Evolutionary conservation across 2,888 invertebrate species (phyloP), one percentile per base, ranked within the genome.

Genomic region (Agrenia bidenticulata): DNA sequence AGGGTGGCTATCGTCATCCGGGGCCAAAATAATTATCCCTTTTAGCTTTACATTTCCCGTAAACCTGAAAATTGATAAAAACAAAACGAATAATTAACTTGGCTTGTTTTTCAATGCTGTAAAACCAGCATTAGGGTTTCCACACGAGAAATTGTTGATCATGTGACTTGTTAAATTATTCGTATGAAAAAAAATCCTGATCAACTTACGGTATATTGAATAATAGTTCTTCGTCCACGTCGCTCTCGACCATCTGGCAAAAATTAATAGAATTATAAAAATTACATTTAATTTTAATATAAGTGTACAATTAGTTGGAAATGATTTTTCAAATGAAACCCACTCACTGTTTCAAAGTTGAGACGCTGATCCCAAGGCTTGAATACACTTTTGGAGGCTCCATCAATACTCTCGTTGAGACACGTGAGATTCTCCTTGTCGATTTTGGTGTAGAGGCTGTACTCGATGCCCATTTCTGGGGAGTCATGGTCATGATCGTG

Each of bases 21-120:
- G 92, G n/a, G 97, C 97, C 75, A 90, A 85, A 60, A 99, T 82
- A 76, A 92, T 90, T 49, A 99, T 86, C 11, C 97, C 97, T 82
- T 96, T 96, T 57, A 99, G 82, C 81, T 97, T 97, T 1, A 99
- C 85, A 82, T 92, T 92, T 37, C 95, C 96, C 41, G 94, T 93
- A 79, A 99, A 99, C 26, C 86, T 86, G 73, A 32, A n/a, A n/a
- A n/a, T n/a, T n/a, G n/a, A n/a, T n/a, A n/a, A n/a, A n/a, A n/a
- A n/a, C n/a, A n/a, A n/a, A n/a, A n/a, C n/a, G n/a, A n/a, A n/a
- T n/a, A n/a, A n/a, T n/a, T n/a, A n/a, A n/a, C n/a, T n/a, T n/a
- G n/a, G n/a, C n/a, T n/a, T n/a, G n/a, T n/a, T n/a, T n/a, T n/a
- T 32, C 32, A 32, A 7, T 7, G 11, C 32, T 32, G 32, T n/a